Evolutionary conservation across 2,113 vertebrate genomes (phyloP), one percentile per base, ranked within the genome.

Genomic region (Zapornia atra): DNA sequence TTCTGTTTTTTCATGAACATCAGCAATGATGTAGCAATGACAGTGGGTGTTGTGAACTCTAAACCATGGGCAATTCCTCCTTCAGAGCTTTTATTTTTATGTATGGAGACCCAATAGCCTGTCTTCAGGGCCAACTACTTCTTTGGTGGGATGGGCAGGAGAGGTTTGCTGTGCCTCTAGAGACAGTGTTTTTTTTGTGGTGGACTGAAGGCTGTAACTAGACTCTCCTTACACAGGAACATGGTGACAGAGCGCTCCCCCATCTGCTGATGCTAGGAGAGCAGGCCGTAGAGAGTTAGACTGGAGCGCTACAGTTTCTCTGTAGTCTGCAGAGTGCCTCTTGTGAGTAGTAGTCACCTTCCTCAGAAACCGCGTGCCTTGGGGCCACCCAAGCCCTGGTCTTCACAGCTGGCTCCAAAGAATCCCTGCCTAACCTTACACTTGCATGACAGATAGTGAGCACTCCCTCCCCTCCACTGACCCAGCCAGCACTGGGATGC

Each of bases 311-410:
- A 94, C 95, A 96, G 94, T 95, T 97, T 97, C 97, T 96, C 96
- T 97, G 96, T 97, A 96, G 97, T 85, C 97, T 40, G 78, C 97
- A 97, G 96, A 97, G 97, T 94, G 95, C 95, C 97, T 97, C 97
- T 96, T 97, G 97, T 97, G 97, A 97, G 97, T 97, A 97, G 92
- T 73, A 81, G 94, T 94, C 94, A 65, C 95, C 97, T 96, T 95
- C 97, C 95, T 96, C 96, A 96, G 96, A 95, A 97, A 95, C 73
- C 97, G 72, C 75, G 85, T 94, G 76, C 93, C 89, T 34, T 21
- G 94, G 92, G 91, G 90, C 82, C 85, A 51, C 84, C 86, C 14
- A 89, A 48, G 84, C 92, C 92, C 91, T 4, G 59, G 87, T 11
- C 69, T 56, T 92, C 95, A 92, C 72, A 21, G 93, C 94, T 61